phyloP scores from a whole-genome alignment of 2,797 vertebrate genomes.

The Diceros bicornis region DNA sequence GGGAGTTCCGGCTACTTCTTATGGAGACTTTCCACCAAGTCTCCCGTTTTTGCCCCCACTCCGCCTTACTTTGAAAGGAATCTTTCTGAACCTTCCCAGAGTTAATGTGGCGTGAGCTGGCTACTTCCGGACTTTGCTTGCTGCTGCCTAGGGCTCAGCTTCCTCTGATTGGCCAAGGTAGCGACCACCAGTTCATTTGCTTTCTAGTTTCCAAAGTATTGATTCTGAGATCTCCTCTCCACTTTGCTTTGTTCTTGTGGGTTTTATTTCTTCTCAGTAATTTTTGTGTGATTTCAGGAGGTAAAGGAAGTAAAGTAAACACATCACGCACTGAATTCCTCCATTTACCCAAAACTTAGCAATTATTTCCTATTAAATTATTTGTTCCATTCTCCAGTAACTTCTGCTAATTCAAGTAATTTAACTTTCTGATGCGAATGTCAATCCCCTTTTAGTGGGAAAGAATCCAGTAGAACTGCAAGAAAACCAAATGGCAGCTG shows the following conservation, averaged over 20 bases:
- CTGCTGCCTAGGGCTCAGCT: background rate
- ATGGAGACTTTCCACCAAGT: background rate
- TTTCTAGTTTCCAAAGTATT: constrained; percentile 26
- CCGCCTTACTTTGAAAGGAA: background rate
- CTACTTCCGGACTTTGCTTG: background rate
- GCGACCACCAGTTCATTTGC: background rate
- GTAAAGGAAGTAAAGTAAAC: constrained; percentile 64
- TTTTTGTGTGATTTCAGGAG: background rate
- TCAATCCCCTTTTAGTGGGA: constrained; percentile 15
- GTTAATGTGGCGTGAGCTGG: background rate
- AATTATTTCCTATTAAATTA: constrained; percentile 63
- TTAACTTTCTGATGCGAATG: constrained; percentile 45
- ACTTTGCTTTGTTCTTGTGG: background rate
- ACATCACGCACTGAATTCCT: background rate
- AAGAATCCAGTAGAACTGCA: constrained; percentile 22
- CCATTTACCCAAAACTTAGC: constrained; percentile 51
- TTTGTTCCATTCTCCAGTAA: constrained; percentile 57
- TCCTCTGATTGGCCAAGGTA: background rate
- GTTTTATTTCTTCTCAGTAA: constrained; percentile 43
- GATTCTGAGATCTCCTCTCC: background rate
- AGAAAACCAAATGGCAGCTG: constrained; percentile 61
- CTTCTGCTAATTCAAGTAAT: constrained; percentile 68
- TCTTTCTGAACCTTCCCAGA: background rate
- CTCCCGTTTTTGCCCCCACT: background rate
- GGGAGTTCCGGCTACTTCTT: background rate